Conservation (phyloP, 2,888 invertebrate species). For the Ophion costatus region DNA sequence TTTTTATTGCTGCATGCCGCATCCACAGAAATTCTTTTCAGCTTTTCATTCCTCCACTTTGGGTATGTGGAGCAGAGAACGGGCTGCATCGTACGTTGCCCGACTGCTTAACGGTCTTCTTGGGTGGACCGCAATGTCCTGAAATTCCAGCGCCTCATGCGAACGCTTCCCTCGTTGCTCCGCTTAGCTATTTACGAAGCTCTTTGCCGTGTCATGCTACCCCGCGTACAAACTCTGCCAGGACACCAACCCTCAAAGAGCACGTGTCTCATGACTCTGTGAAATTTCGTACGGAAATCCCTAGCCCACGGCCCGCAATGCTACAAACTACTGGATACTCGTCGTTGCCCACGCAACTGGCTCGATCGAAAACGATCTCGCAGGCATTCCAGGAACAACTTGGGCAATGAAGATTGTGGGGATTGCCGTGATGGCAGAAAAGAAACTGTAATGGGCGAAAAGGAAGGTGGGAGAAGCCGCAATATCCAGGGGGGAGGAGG, state of each 20-base stretch:
- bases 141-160: slow-evolving; percentile 51
- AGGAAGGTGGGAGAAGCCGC: neutral
- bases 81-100: neutral
- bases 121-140: slow-evolving; percentile 49
- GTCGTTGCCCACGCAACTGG: neutral
- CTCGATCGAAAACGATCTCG: slow-evolving; percentile 37
- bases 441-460: slow-evolving; percentile 17
- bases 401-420: slow-evolving; percentile 39
- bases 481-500: neutral
- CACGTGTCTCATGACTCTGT: slow-evolving; percentile 51
- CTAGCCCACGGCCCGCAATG: neutral
- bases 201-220: slow-evolving; percentile 54
- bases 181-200: slow-evolving; percentile 58
- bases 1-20: neutral
- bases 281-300: slow-evolving; percentile 3
- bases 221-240: slow-evolving; percentile 19
- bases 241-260: slow-evolving; percentile 18
- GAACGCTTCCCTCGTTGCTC: slow-evolving; percentile 9
- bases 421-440: neutral
- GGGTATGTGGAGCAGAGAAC: slow-evolving; percentile 16
- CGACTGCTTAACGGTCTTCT: slow-evolving; percentile 5
- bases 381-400: slow-evolving; percentile 49
- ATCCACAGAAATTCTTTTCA: neutral
- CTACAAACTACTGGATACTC: slow-evolving; percentile 51
- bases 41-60: neutral